These are phyloP conservation scores for Trialeurodes vaporariorum DNA, from an alignment of 1,140 invertebrate genomes.

Conservation along the genomic window DNA sequence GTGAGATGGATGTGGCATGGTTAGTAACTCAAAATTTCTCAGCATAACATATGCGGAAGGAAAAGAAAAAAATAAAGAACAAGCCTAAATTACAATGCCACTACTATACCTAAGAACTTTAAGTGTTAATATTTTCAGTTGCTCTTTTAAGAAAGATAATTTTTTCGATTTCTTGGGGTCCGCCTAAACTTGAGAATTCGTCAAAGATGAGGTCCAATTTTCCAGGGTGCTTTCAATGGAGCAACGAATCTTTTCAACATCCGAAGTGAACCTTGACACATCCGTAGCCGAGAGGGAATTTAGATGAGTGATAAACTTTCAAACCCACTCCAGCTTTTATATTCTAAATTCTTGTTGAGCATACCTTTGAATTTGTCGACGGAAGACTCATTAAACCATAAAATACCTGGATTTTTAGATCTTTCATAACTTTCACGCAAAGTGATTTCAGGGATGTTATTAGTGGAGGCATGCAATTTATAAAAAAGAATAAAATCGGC, in stretches of 20 bases:
- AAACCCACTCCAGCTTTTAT: neutral
- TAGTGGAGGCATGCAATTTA: neutral
- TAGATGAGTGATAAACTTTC: neutral
- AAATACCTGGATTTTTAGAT: neutral
- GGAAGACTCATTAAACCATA: no score
- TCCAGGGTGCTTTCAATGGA: neutral
- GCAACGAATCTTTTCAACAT: neutral
- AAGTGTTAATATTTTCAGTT: neutral
- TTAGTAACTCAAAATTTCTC: neutral
- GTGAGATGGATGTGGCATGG: neutral
- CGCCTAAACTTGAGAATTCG: neutral
- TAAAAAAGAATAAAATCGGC: neutral
- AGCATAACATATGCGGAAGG: neutral
- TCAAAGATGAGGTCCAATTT: neutral
- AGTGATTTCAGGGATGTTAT: neutral
- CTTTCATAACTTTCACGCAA: neutral
- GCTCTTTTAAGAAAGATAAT: neutral
- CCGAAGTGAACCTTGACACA: neutral
- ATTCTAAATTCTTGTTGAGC: neutral
- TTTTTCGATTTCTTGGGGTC: neutral
- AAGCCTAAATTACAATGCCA: neutral
- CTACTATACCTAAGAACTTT: neutral
- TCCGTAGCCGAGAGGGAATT: neutral
- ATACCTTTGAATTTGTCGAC: neutral
- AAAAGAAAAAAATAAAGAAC: neutral